These are phyloP conservation scores for Enoplosus armatus DNA, from an alignment of 2,797 vertebrate genomes.

Conservation along the genomic window DNA sequence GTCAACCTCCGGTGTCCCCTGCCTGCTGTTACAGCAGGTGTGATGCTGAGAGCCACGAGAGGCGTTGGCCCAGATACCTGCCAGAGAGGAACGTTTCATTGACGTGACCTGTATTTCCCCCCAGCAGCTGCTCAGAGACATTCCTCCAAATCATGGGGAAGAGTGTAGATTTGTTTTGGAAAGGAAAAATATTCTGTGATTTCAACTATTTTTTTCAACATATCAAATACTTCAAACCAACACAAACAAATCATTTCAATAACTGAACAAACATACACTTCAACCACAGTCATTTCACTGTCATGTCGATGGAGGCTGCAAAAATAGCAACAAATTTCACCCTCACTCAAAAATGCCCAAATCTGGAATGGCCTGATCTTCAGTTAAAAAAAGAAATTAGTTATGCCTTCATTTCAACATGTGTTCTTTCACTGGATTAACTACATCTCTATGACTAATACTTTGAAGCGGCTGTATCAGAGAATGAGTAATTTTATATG, in stretches of 20 bases:
- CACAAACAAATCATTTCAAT: not conserved
- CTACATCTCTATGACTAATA: constrained; percentile 32
- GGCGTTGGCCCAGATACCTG: constrained; percentile 73
- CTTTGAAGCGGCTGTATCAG: constrained; percentile 44
- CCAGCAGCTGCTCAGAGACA: constrained; percentile 15
- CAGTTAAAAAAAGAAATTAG: constrained; percentile 17
- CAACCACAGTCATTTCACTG: constrained; percentile 2
- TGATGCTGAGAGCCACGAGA: constrained; percentile 56
- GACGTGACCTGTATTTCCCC: constrained; percentile 53
- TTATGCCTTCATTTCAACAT: constrained; percentile 43
- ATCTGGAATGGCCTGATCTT: constrained; percentile 27
- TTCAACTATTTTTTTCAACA: constrained; percentile 10
- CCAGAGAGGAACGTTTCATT: constrained; percentile 53
- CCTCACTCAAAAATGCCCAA: constrained; percentile 5
- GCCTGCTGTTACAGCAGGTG: constrained; percentile 75
- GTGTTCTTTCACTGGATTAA: constrained; percentile 38
- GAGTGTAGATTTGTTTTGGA: constrained; percentile 16
- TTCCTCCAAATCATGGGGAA: constrained; percentile 25
- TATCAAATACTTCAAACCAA: constrained; percentile 5
- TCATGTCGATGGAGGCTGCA: constrained; percentile 7
- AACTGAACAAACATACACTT: not conserved
- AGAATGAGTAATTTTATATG: constrained; percentile 38
- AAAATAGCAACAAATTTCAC: not conserved
- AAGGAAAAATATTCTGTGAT: constrained; percentile 16
- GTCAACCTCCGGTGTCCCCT: constrained; percentile 56